A percentile compares a stretch with the other conserved stretches of the same genome.
Evolutionary conservation across 2,113 vertebrate genomes (phyloP).

Genomic region (Apteryx mantelli): DNA sequence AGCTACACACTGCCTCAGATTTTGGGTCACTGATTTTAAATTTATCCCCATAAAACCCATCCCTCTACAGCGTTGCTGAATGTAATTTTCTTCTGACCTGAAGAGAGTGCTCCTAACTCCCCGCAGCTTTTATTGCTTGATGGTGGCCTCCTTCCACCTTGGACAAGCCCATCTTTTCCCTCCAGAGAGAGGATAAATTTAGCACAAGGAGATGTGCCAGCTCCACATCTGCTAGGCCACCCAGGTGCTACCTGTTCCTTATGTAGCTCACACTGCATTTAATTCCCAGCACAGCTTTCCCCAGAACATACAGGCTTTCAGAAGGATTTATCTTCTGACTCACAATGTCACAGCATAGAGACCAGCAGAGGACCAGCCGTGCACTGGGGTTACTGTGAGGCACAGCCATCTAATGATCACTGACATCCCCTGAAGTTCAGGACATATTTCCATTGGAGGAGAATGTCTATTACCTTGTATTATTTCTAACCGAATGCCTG

Average conservation of each 20-base stretch:
- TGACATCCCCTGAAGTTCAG: not conserved
- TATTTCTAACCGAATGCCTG: not conserved
- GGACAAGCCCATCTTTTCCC: not conserved
- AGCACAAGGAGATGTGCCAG: accelerated
- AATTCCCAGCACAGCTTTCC: not conserved
- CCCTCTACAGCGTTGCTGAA: not conserved
- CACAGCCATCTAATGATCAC: not conserved
- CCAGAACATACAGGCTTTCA: not conserved
- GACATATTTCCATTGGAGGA: not conserved
- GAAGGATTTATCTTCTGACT: not conserved
- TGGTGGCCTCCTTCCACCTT: not conserved
- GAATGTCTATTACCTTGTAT: not conserved
- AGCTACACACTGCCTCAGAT: not conserved
- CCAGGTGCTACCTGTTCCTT: not conserved
- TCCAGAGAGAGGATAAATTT: not conserved
- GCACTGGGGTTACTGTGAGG: not conserved
- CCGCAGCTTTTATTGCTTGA: not conserved
- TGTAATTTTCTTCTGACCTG: not conserved
- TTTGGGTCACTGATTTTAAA: not conserved
- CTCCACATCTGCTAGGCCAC: not conserved
- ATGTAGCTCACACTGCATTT: not conserved
- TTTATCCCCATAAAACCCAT: not conserved
- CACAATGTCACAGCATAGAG: not conserved
- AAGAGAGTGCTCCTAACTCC: not conserved
- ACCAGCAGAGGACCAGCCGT: not conserved